Evolutionary conservation across 1,140 invertebrate genomes (phyloP), one percentile per base, ranked within the genome.

Genomic region (Drosophila oshimai): DNA sequence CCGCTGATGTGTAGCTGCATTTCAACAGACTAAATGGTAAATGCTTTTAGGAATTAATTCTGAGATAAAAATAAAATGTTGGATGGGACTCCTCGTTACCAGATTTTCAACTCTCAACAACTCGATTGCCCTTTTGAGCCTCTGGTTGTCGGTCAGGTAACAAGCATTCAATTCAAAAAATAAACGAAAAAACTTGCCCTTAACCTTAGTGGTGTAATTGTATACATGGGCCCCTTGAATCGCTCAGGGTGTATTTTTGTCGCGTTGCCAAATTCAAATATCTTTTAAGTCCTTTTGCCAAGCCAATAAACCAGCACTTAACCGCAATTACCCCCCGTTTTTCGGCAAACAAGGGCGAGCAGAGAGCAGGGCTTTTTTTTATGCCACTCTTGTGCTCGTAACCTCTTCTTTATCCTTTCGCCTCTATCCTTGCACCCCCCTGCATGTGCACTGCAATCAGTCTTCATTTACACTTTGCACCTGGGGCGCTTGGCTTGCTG

Each of bases 391-490:
- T 44, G 18, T 57, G 7, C 20, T 31, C 44, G 34, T 26, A 29
- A 47, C 54, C 15, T 39, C 10, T 26, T 26, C 20, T 29, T 24
- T 37, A 10, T 10, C 36, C 49, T 9, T 42, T 6, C 7, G 0
- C 13, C 7, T n/a, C 15, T 36, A 10, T 26, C 53, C 31, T 68
- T 72, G 55, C 49, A 69, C 49, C 73, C 73, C 81, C 50, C 67
- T 62, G 57, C 74, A 78, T 77, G 78, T 83, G 68, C 72, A 45
- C 64, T 87, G 81, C 83, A 87, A 81, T 87, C 81, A 88, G 81
- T 87, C 81, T 81, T 87, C 81, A 87, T 87, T 87, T 87, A 77
- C 81, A 87, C 83, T 88, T 87, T 87, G 83, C 81, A 87, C 83
- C 81, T 81, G 81, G 73, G 83, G 68, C 78, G 50, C 78, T 83